phyloP scores from a whole-genome alignment of 2,888 invertebrate genomes.

The Drymonia ruficornis region DNA sequence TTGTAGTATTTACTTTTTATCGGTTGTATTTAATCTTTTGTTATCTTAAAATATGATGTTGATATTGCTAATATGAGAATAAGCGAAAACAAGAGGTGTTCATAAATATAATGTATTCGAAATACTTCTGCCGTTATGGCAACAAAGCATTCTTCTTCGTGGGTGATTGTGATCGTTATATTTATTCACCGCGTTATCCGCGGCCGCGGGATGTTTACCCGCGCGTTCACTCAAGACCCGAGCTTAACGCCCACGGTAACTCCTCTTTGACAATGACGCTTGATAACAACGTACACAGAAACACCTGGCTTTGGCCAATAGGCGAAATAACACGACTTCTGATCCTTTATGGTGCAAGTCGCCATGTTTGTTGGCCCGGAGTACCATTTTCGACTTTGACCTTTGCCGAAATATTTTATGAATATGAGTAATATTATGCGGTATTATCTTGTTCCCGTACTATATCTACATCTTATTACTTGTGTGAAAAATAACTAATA shows the following conservation, averaged over 20 bases:
- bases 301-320: slow-evolving; percentile 15
- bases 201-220: slow-evolving; percentile 27
- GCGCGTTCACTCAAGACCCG: slow-evolving; percentile 26
- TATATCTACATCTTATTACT: too few species aligned
- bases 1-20: neutral
- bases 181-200: slow-evolving; percentile 35
- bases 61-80: too few species aligned
- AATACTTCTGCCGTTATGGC: neutral
- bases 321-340: neutral
- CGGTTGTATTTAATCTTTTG: too few species aligned
- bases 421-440: too few species aligned
- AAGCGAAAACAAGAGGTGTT: too few species aligned
- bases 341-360: too few species aligned
- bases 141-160: slow-evolving; percentile 17
- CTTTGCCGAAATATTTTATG: too few species aligned
- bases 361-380: too few species aligned
- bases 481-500: too few species aligned
- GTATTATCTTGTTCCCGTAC: too few species aligned
- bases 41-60: too few species aligned
- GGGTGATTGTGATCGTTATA: slow-evolving; percentile 21
- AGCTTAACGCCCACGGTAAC: slow-evolving; percentile 32
- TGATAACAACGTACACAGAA: slow-evolving; percentile 30
- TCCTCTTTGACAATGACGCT: slow-evolving; percentile 20
- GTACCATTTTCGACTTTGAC: too few species aligned
- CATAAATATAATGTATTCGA: neutral